phyloP scores from a whole-genome alignment of 2,888 invertebrate genomes.

The Dysmachus trigonus region DNA sequence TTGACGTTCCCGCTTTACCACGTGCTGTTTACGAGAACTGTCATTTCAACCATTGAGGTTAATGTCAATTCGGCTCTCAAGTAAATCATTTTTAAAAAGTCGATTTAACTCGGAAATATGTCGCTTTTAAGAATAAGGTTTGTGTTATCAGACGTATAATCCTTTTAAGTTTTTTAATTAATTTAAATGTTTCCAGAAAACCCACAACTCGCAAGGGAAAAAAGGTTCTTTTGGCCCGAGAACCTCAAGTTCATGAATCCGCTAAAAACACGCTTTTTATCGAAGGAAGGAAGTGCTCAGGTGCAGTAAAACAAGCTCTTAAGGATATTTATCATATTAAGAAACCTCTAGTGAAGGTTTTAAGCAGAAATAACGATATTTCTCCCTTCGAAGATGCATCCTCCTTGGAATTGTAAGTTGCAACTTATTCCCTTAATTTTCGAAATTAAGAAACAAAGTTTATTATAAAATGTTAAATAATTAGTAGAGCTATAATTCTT shows the following conservation, averaged over 20 bases:
- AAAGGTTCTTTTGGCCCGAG: slow-evolving; percentile 79
- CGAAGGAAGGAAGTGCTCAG: slow-evolving; percentile 83
- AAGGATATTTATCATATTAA: slow-evolving; percentile 89
- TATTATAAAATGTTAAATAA: too few relatives aligned
- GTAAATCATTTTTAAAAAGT: neutral
- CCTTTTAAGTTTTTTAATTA: neutral
- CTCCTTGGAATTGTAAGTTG: slow-evolving; percentile 76
- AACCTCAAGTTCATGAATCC: slow-evolving; percentile 89
- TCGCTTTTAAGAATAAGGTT: slow-evolving; percentile 62
- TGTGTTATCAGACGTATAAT: neutral
- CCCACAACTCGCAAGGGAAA: slow-evolving; percentile 90
- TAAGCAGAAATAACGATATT: slow-evolving; percentile 85
- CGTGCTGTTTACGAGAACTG: neutral
- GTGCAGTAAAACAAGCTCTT: slow-evolving; percentile 74
- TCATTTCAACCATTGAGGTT: neutral
- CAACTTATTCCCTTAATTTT: neutral
- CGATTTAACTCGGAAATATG: slow-evolving; percentile 52
- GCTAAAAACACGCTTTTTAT: slow-evolving; percentile 85
- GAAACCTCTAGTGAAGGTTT: slow-evolving; percentile 82
- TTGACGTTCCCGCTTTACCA: neutral
- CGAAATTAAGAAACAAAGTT: neutral
- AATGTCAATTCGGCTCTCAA: neutral
- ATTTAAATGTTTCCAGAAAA: slow-evolving; percentile 71
- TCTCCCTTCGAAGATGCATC: slow-evolving; percentile 92
- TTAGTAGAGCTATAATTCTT: too few relatives aligned